phyloP scores from a whole-genome alignment of 2,113 vertebrate genomes.

The Gopherus flavomarginatus region DNA sequence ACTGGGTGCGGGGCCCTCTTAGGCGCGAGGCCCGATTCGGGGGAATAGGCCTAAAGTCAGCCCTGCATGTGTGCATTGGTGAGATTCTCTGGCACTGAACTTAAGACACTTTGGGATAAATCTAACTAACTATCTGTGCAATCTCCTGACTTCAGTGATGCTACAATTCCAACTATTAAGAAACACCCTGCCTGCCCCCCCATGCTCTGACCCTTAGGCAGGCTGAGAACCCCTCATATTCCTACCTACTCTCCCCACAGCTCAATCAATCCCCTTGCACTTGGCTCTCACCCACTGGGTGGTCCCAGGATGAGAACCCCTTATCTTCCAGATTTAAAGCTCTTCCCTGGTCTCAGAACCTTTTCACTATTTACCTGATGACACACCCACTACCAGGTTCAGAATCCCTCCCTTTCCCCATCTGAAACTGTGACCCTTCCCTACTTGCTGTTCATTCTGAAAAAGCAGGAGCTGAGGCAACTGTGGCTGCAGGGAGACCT shows the following conservation, averaged over 20 bases:
- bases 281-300: background rate
- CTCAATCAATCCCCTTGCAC: background rate
- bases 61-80: no score
- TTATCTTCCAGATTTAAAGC: fast-evolving
- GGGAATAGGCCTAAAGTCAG: no score
- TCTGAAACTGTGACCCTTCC: background rate
- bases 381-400: background rate
- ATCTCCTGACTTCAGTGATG: background rate
- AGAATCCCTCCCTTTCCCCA: background rate
- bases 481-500: background rate
- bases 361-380: background rate
- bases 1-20: no score
- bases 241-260: background rate
- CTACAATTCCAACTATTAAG: background rate
- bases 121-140: background rate
- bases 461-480: background rate
- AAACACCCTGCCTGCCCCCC: fast-evolving
- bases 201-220: background rate
- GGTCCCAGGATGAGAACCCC: background rate
- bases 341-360: background rate
- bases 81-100: background rate
- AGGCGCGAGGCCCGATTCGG: no score
- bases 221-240: background rate
- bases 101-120: background rate
- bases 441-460: background rate